Conservation (phyloP, 2,113 vertebrate species). For the Pteruthius melanotis region DNA sequence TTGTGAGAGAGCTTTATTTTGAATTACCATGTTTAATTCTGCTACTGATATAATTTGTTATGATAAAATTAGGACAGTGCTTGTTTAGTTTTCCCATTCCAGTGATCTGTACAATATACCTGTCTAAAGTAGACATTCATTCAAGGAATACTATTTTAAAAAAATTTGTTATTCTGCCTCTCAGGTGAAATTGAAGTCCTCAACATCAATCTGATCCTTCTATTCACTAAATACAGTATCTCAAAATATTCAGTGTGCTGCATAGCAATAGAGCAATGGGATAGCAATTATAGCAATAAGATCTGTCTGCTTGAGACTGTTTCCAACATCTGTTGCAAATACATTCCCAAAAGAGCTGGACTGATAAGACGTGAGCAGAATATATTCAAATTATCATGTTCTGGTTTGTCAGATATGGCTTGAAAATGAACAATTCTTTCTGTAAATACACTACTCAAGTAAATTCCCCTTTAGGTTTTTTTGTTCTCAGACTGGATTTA, state of each 20-base stretch:
- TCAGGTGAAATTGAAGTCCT: neutral
- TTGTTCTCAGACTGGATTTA: neutral
- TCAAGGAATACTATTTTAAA: conserved; percentile 17
- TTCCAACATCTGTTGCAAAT: neutral
- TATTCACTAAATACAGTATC: conserved; percentile 42
- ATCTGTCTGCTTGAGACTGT: neutral
- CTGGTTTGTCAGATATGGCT: neutral
- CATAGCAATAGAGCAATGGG: neutral
- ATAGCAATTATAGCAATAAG: conserved; percentile 35
- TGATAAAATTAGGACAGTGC: conserved; percentile 54
- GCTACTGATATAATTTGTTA: conserved; percentile 60
- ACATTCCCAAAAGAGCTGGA: neutral
- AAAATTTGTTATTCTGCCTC: conserved; percentile 8
- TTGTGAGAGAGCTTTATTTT: conserved; percentile 63
- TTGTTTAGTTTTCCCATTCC: conserved; percentile 54
- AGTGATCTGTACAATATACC: conserved; percentile 21
- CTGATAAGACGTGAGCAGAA: neutral
- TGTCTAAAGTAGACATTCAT: conserved; percentile 38
- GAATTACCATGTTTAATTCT: conserved; percentile 67
- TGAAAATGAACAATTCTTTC: neutral
- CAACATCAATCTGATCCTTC: conserved; percentile 11
- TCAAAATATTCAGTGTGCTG: conserved; percentile 19
- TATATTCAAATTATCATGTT: neutral
- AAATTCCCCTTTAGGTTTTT: neutral
- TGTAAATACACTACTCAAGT: neutral